phyloP scores from a whole-genome alignment of 2,113 vertebrate genomes.

The Lycocorax pyrrhopterus region DNA sequence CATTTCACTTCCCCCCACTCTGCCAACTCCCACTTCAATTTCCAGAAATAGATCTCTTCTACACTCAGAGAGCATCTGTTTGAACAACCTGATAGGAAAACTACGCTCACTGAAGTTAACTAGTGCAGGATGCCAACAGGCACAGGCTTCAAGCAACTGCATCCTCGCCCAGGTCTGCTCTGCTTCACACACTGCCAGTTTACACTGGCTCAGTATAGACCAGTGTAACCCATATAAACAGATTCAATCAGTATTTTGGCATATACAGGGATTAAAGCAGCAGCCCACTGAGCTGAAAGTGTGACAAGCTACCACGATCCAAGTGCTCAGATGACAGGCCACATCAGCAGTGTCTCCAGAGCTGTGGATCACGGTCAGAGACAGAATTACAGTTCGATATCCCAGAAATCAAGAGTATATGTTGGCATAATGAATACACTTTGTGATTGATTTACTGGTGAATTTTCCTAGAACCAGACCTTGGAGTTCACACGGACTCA shows the following conservation, averaged over 20 bases:
- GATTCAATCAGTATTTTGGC: background rate
- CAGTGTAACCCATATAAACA: background rate
- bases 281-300: background rate
- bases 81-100: background rate
- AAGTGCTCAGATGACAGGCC: background rate
- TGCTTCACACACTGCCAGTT: background rate
- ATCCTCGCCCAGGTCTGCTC: background rate
- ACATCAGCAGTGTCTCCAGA: background rate
- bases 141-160: background rate
- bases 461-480: background rate
- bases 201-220: background rate
- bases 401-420: background rate
- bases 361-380: background rate
- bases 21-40: conserved; percentile 22
- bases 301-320: background rate
- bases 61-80: background rate
- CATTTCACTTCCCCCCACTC: background rate
- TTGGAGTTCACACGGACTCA: background rate
- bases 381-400: background rate
- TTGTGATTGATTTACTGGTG: background rate
- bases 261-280: background rate
- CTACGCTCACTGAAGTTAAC: background rate
- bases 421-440: background rate
- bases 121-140: background rate
- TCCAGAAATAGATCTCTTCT: conserved; percentile 41